Conservation (phyloP, 1,140 invertebrate species). For the Heterodera schachtii region DNA sequence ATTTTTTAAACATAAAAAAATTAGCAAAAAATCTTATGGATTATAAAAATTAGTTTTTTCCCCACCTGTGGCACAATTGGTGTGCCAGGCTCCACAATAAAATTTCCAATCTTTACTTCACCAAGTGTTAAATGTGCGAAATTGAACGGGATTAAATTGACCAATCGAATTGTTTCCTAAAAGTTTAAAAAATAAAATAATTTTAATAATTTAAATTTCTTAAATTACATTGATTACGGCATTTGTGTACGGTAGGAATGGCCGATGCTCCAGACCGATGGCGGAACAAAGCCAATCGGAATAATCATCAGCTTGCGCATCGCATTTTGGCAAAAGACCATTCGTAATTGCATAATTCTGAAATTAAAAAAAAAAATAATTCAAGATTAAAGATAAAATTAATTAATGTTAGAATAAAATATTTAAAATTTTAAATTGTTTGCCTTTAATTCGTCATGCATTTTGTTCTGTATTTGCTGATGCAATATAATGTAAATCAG, state of each 20-base stretch:
- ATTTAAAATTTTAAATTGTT: too few relatives aligned
- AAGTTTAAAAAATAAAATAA: not conserved
- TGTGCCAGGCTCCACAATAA: not conserved
- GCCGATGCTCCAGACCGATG: conserved; percentile 20
- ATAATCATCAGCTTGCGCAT: not conserved
- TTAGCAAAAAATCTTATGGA: not conserved
- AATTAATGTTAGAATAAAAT: not conserved
- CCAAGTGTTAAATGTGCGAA: conserved; percentile 15
- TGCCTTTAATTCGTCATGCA: conserved; percentile 30
- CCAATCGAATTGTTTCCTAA: conserved; percentile 19
- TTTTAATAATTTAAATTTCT: not conserved
- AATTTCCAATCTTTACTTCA: conserved; percentile 8
- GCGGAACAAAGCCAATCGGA: conserved; percentile 13
- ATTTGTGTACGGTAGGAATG: conserved; percentile 25
- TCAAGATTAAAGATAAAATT: not conserved
- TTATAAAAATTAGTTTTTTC: not conserved
- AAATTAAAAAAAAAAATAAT: not conserved
- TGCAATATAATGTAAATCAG: too few relatives aligned
- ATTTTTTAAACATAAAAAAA: too few relatives aligned
- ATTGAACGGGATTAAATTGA: conserved; percentile 26
- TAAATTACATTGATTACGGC: conserved; percentile 22
- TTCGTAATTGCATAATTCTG: conserved; percentile 8
- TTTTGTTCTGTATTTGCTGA: too few relatives aligned
- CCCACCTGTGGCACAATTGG: conserved; percentile 12
- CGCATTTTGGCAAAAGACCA: conserved; percentile 1